Evolutionary conservation across 2,797 vertebrate genomes (phyloP), one percentile per base, ranked within the genome.

Genomic region (Antennarius maculatus): DNA sequence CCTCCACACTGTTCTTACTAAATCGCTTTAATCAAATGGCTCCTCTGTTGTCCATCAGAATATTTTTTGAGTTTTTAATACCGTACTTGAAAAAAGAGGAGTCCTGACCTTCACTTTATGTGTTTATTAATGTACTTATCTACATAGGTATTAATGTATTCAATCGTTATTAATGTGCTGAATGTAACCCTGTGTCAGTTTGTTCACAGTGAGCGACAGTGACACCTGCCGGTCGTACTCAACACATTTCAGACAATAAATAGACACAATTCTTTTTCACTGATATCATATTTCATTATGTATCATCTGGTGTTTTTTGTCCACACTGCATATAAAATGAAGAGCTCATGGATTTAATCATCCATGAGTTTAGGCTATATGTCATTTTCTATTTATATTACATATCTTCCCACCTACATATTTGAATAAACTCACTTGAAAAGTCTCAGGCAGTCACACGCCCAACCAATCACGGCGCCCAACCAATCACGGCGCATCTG

Each of bases 141-240:
- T 34, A 34, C 31, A 8, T 34, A 34, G 2, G 7, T 34, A 34
- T 34, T 5, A 5, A 34, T 34, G 1, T 34, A 16, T 46, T 1
- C 0, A 7, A 58, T 5, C 14, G 5, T n/a, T 43, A 37, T 3
- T 58, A 43, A 8, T 63, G 12, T 49, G 45, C 13, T 57, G 58
- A 6, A 8, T 34, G 13, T 63, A n/a, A 63, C 52, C 37, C 14
- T 11, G 8, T 56, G 7, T 10, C 27, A 17, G n/a, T 18, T 42
- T 64, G 37, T 41, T 39, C 7, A 12, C 8, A 53, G 15, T 14
- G 31, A 37, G 12, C 17, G 66, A 47, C 45, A 48, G 49, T 48
- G 86, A 80, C 86, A 69, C 45, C 85, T 86, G 71, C 61, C 73
- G 87, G 76, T 3, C 42, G 52, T 13, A 37, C 1, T 23, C 5